A percentile compares a stretch with the other conserved stretches of the same genome.
Evolutionary conservation across 1,140 invertebrate species (phyloP).

Genomic region (Liolophura sinensis): DNA sequence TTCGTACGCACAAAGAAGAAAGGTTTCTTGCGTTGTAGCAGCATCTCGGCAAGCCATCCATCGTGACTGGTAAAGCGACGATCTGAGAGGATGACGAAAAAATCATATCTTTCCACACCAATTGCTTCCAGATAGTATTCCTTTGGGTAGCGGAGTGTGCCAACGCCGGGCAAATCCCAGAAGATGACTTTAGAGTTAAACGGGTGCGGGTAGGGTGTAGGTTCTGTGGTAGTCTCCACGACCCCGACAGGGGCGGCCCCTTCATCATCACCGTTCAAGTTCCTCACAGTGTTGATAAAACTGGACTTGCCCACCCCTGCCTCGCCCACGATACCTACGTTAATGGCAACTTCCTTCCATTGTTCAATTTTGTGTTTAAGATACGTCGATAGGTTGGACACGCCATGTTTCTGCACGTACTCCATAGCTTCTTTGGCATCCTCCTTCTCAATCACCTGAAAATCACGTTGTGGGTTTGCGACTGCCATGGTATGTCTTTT

Average conservation of each 20-base stretch:
- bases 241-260: conserved; percentile 23
- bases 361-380: too few relatives aligned
- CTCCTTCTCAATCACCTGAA: too few relatives aligned
- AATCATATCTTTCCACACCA: conserved; percentile 12
- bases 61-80: conserved; percentile 16
- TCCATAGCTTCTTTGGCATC: too few relatives aligned
- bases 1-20: too few relatives aligned
- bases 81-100: conserved; percentile 20
- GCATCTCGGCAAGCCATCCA: conserved; percentile 9
- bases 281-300: conserved; percentile 22
- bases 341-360: too few relatives aligned
- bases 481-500: too few relatives aligned
- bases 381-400: too few relatives aligned
- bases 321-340: conserved; percentile 8
- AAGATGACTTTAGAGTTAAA: conserved; percentile 15
- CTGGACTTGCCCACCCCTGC: conserved; percentile 23
- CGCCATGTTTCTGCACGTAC: too few relatives aligned
- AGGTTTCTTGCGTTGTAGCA: conserved; percentile 2
- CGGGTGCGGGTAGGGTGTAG: conserved; percentile 20
- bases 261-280: conserved; percentile 13
- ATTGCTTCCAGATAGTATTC: conserved; percentile 13
- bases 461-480: too few relatives aligned
- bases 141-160: not conserved
- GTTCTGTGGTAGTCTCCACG: conserved; percentile 18
- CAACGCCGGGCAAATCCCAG: conserved; percentile 14